These are phyloP conservation scores for Leptodactylus fuscus DNA, from an alignment of 2,113 vertebrate species.

Conservation along the genomic window DNA sequence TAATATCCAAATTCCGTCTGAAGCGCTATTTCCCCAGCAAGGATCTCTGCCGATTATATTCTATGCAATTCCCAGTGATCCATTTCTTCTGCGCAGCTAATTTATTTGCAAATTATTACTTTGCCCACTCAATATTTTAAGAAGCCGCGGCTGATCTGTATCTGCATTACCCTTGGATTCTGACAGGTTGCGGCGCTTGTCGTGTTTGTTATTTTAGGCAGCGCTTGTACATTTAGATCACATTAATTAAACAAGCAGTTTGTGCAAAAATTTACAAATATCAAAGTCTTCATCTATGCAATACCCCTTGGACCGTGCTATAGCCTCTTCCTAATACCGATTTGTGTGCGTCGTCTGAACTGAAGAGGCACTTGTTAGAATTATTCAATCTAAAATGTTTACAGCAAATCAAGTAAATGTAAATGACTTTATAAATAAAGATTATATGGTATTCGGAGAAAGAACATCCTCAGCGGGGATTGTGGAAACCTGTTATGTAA, in stretches of 20 bases:
- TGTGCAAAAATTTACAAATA: background rate
- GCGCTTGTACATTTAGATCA: slow-evolving; percentile 16
- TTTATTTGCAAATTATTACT: slow-evolving; percentile 44
- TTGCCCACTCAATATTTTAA: slow-evolving; percentile 45
- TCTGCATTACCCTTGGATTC: slow-evolving; percentile 33
- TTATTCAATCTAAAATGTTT: slow-evolving; percentile 17
- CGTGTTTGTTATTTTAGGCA: slow-evolving; percentile 29
- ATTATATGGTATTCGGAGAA: background rate
- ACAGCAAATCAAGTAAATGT: background rate
- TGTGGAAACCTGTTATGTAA: background rate
- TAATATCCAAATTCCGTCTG: slow-evolving; percentile 9
- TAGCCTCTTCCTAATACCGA: background rate
- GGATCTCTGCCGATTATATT: background rate
- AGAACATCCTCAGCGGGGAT: background rate
- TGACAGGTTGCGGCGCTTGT: background rate
- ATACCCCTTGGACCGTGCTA: background rate
- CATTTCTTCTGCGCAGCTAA: slow-evolving; percentile 26
- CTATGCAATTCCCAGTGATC: slow-evolving; percentile 36
- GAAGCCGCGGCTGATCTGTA: slow-evolving; percentile 28
- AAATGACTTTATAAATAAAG: slow-evolving; percentile 26
- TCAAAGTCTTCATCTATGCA: slow-evolving; percentile 36
- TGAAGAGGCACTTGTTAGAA: background rate
- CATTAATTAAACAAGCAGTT: slow-evolving; percentile 36
- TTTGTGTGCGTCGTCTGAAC: background rate
- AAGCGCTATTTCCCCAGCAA: background rate